These are phyloP conservation scores for Caenorhabditis zanzibari DNA, from an alignment of 2,888 invertebrate genomes.

Conservation along the genomic window DNA sequence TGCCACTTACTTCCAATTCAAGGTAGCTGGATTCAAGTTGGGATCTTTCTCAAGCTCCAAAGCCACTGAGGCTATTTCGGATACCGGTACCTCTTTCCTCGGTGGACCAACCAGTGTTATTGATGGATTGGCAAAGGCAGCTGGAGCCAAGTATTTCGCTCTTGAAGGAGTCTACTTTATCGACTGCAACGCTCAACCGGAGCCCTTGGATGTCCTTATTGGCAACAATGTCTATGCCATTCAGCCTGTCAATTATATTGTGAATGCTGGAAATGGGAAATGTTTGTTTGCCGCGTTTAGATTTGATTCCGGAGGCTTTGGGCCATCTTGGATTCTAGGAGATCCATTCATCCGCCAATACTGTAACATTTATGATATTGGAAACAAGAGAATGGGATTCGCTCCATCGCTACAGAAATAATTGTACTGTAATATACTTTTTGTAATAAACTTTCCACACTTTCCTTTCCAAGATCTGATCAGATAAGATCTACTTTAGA, in stretches of 20 bases:
- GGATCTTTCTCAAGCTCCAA: slow-evolving; percentile 55
- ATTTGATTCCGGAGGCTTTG: slow-evolving; percentile 70
- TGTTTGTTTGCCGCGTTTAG: slow-evolving; percentile 71
- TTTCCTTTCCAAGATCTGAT: neutral
- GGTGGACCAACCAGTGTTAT: slow-evolving; percentile 65
- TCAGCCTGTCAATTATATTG: slow-evolving; percentile 28
- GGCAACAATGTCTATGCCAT: neutral
- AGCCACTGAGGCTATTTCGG: slow-evolving; percentile 63
- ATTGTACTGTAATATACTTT: too few species aligned
- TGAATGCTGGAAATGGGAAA: slow-evolving; percentile 43
- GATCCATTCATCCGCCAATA: slow-evolving; percentile 74
- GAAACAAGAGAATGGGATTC: slow-evolving; percentile 59
- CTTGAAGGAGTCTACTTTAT: slow-evolving; percentile 43
- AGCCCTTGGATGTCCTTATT: neutral
- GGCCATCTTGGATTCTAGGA: slow-evolving; percentile 70
- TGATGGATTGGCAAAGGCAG: slow-evolving; percentile 40
- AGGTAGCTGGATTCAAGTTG: slow-evolving; percentile 60
- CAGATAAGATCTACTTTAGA: neutral
- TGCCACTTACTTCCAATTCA: slow-evolving; percentile 74
- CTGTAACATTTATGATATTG: slow-evolving; percentile 50
- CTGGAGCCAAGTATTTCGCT: slow-evolving; percentile 42
- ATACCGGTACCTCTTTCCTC: slow-evolving; percentile 69
- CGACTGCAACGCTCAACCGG: neutral
- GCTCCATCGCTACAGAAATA: slow-evolving; percentile 54
- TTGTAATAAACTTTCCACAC: neutral